Conservation (phyloP, 2,888 invertebrate species). For the Melanostoma mellinum region DNA sequence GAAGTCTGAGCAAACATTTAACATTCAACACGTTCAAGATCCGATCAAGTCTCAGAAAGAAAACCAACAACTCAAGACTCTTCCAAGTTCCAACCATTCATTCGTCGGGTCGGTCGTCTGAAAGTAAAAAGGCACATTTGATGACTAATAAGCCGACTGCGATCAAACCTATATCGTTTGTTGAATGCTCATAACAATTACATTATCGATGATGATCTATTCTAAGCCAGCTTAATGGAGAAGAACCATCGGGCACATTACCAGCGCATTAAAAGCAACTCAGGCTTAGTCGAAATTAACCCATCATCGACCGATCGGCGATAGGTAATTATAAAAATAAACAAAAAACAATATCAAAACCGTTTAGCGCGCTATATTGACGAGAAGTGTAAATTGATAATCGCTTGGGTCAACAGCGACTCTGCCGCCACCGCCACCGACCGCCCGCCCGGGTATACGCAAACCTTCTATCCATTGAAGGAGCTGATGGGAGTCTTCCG, state of each 20-base stretch:
- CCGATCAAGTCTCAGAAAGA: constrained; percentile 25
- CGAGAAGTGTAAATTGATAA: constrained; percentile 71
- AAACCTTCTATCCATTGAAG: constrained; percentile 3
- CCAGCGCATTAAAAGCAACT: constrained; percentile 70
- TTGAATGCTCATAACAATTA: constrained; percentile 63
- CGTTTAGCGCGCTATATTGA: constrained; percentile 57
- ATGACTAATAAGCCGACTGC: constrained; percentile 51
- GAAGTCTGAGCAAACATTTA: constrained; percentile 52
- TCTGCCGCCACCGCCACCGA: constrained; percentile 5
- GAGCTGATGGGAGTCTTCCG: neutral
- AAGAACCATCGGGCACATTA: constrained; percentile 52
- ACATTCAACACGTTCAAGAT: constrained; percentile 20
- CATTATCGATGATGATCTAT: constrained; percentile 56
- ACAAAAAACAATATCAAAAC: constrained; percentile 61
- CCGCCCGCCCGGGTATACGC: neutral
- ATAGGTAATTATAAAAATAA: constrained; percentile 71
- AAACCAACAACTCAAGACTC: constrained; percentile 20
- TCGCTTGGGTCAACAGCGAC: constrained; percentile 64
- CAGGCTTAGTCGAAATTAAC: constrained; percentile 59
- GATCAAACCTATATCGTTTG: constrained; percentile 51
- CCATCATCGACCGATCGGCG: constrained; percentile 37
- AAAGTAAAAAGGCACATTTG: neutral
- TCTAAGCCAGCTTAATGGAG: constrained; percentile 26
- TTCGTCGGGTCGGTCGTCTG: constrained; percentile 24
- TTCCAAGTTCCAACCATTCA: constrained; percentile 37